phyloP scores from a whole-genome alignment of 2,888 invertebrate species.

The Callyntrura guangdongensis region DNA sequence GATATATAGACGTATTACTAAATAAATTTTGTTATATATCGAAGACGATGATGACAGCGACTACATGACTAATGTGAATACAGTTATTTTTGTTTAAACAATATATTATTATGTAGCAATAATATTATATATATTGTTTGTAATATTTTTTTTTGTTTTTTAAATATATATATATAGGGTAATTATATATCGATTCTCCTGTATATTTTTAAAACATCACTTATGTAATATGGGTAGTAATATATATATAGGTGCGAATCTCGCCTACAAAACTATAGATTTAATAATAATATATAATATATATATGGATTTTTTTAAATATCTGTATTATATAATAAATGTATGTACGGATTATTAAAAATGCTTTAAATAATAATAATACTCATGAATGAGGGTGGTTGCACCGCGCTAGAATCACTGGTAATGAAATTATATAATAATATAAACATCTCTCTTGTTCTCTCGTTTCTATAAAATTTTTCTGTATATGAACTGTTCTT shows the following conservation, averaged over 20 bases:
- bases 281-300: no score
- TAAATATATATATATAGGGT: constrained; percentile 69
- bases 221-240: no score
- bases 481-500: constrained; percentile 37
- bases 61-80: constrained; percentile 77
- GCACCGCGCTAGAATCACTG: constrained; percentile 83
- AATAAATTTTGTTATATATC: constrained; percentile 19
- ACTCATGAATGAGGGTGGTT: constrained; percentile 84
- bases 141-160: constrained; percentile 42
- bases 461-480: constrained; percentile 65
- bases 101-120: constrained; percentile 36
- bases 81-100: constrained; percentile 42
- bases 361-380: constrained; percentile 82
- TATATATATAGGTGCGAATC: constrained; percentile 77
- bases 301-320: constrained; percentile 63
- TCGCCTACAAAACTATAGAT: constrained; percentile 78
- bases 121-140: constrained; percentile 35
- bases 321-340: constrained; percentile 58
- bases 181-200: constrained; percentile 52
- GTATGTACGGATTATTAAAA: constrained; percentile 76
- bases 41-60: constrained; percentile 55
- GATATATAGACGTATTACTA: no score
- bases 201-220: constrained; percentile 65
- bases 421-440: constrained; percentile 76
- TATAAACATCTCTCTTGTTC: constrained; percentile 74